Evolutionary conservation across 2,888 invertebrate genomes (phyloP).

Genomic region (Patella ulyssiponensis): DNA sequence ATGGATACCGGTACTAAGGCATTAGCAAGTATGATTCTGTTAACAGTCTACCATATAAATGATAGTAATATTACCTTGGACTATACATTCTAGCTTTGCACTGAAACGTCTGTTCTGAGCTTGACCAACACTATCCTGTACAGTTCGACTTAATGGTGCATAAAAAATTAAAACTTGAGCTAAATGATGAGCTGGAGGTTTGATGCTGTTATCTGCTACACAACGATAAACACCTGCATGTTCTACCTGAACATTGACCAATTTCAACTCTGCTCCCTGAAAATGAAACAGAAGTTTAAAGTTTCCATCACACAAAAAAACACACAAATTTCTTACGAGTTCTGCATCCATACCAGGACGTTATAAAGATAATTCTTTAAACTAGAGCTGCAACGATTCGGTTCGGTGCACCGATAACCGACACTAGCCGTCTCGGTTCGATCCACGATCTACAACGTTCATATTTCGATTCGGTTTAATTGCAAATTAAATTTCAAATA

Average conservation of each 20-base stretch:
- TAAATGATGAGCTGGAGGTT: conserved; percentile 66
- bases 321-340: no score
- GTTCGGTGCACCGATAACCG: no score
- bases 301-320: no score
- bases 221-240: conserved; percentile 70
- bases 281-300: conserved; percentile 7
- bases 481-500: no score
- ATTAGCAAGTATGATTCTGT: no score
- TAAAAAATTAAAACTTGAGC: conserved; percentile 65
- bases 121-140: conserved; percentile 69
- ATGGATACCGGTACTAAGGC: no score
- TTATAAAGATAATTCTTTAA: no score
- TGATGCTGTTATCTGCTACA: conserved; percentile 70
- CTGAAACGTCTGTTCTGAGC: conserved; percentile 66
- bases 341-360: no score
- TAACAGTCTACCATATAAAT: not conserved
- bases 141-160: conserved; percentile 59
- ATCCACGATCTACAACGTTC: no score
- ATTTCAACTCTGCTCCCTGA: conserved; percentile 51
- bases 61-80: conserved; percentile 55
- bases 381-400: no score
- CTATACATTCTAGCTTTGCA: conserved; percentile 67
- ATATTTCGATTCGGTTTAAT: no score
- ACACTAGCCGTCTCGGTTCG: no score
- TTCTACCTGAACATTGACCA: conserved; percentile 50